phyloP scores from a whole-genome alignment of 2,888 invertebrate genomes.

The Torymus tubicola region DNA sequence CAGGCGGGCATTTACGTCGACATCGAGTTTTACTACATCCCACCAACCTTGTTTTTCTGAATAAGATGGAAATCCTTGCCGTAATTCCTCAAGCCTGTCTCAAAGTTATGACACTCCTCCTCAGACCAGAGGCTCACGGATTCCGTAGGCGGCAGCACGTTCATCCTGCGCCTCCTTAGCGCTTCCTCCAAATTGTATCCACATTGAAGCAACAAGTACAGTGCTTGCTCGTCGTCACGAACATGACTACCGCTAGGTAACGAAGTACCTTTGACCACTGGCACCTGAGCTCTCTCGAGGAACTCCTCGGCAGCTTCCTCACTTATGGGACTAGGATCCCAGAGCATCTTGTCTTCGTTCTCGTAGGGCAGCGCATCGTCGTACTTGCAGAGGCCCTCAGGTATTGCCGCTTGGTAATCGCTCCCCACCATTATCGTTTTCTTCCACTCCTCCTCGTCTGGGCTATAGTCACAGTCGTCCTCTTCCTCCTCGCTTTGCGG shows the following conservation, averaged over 20 bases:
- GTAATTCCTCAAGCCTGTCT: slow-evolving; percentile 93
- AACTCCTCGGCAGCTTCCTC: slow-evolving; percentile 88
- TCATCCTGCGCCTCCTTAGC: slow-evolving; percentile 86
- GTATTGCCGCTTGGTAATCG: slow-evolving; percentile 95
- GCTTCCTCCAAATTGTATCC: slow-evolving; percentile 97
- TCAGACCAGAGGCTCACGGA: slow-evolving; percentile 95
- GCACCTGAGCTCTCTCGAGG: slow-evolving; percentile 80
- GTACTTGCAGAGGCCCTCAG: slow-evolving; percentile 93
- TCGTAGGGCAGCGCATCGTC: slow-evolving; percentile 96
- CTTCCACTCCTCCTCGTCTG: slow-evolving; percentile 92
- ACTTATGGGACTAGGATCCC: slow-evolving; percentile 90
- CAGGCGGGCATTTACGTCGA: too few species aligned
- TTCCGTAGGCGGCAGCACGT: slow-evolving; percentile 83
- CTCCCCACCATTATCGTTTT: slow-evolving; percentile 97
- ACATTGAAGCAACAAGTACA: slow-evolving; percentile 93
- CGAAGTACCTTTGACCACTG: slow-evolving; percentile 76
- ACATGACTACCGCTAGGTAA: slow-evolving; percentile 87
- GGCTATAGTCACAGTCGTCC: slow-evolving; percentile 89
- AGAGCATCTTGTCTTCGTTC: slow-evolving; percentile 95
- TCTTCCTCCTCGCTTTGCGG: slow-evolving; percentile 89
- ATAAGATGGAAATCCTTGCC: slow-evolving; percentile 98
- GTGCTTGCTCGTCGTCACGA: slow-evolving; percentile 92
- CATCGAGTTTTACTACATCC: too few species aligned
- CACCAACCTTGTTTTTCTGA: slow-evolving; percentile 89
- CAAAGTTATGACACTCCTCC: slow-evolving; percentile 97